These are phyloP conservation scores for Stenichneumon culpator DNA, from an alignment of 2,888 invertebrate species.

Conservation along the genomic window DNA sequence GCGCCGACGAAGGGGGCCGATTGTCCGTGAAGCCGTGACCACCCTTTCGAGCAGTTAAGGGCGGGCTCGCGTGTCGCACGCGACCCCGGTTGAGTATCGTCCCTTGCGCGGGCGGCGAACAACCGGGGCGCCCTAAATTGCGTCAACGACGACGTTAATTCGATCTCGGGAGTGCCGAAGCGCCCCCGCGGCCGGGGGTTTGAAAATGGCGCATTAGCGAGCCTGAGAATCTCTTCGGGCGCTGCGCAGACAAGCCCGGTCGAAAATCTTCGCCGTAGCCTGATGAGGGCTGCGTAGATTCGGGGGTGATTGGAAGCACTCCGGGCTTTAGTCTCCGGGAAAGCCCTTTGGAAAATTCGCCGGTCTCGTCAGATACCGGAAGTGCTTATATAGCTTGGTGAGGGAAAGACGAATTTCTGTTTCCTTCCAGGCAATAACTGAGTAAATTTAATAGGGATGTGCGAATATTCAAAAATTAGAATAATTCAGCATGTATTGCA, in stretches of 20 bases:
- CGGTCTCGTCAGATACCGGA: constrained; percentile 76
- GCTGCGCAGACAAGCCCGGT: constrained; percentile 36
- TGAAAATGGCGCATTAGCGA: constrained; percentile 65
- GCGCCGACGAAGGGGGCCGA: constrained; percentile 23
- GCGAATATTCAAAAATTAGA: too few species aligned
- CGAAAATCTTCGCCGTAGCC: constrained; percentile 70
- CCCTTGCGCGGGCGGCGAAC: constrained; percentile 26
- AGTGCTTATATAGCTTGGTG: constrained; percentile 46
- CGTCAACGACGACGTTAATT: constrained; percentile 75
- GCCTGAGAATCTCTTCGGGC: constrained; percentile 35
- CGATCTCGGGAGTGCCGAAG: constrained; percentile 66
- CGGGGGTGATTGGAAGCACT: constrained; percentile 80
- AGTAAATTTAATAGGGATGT: too few species aligned
- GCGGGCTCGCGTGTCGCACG: constrained; percentile 68
- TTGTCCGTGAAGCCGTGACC: constrained; percentile 54
- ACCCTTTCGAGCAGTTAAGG: constrained; percentile 60
- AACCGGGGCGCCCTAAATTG: constrained; percentile 67
- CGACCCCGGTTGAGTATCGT: constrained; percentile 46
- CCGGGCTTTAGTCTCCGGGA: constrained; percentile 70
- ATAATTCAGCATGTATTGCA: too few species aligned
- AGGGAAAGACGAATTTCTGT: background rate
- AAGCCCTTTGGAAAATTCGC: constrained; percentile 81
- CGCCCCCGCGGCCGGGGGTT: too few species aligned
- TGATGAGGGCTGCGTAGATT: constrained; percentile 76
- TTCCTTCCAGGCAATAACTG: background rate